A percentile compares a stretch with the other conserved stretches of the same genome.
Conservation (phyloP, 2,113 vertebrate genomes). For the Strigops habroptila region DNA sequence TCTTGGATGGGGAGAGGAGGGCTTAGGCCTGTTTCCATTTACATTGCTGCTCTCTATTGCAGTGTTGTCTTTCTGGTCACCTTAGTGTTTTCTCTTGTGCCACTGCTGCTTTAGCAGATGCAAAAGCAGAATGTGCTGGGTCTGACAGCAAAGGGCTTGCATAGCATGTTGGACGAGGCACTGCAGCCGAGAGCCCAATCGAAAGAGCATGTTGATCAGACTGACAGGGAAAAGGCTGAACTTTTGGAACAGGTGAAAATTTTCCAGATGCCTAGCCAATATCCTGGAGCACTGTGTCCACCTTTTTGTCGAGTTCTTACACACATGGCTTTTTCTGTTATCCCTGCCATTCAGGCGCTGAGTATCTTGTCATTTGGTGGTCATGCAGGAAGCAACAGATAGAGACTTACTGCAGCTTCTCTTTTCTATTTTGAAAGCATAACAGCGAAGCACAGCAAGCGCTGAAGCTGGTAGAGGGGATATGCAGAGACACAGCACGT, state of each 20-base stretch:
- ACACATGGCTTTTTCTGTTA: background rate
- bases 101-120: conserved; percentile 57
- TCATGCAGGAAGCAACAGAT: background rate
- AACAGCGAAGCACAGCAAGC: conserved; percentile 83
- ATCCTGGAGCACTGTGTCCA: background rate
- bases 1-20: background rate
- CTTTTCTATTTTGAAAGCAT: conserved; percentile 69
- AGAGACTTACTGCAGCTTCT: background rate
- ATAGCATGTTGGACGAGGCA: conserved; percentile 82
- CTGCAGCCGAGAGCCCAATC: conserved; percentile 79
- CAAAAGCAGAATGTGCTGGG: conserved; percentile 79
- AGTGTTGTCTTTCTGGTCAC: background rate
- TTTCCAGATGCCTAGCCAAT: background rate
- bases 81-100: background rate
- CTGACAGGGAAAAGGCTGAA: conserved; percentile 34
- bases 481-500: too few relatives aligned
- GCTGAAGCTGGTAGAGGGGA: conserved; percentile 75
- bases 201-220: conserved; percentile 78
- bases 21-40: background rate
- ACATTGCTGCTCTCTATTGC: background rate
- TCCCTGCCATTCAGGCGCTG: background rate
- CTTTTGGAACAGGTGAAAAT: conserved; percentile 38
- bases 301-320: background rate
- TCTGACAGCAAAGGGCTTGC: conserved; percentile 77
- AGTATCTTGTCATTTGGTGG: background rate